Evolutionary conservation across 2,797 vertebrate genomes (phyloP).

Genomic region (Myotis pilosus): DNA sequence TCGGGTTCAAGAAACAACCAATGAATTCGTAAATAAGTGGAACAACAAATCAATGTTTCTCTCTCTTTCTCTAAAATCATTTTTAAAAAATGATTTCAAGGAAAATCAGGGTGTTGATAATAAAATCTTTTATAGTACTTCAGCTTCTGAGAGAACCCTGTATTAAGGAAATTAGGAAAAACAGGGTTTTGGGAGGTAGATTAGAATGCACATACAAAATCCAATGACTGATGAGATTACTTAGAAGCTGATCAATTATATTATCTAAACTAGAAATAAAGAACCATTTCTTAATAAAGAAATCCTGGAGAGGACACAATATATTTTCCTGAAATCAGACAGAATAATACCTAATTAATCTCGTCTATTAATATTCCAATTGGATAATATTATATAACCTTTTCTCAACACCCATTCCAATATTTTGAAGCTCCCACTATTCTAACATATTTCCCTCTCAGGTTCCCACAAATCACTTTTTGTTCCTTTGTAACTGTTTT

Average conservation of each 20-base stretch:
- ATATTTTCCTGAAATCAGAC: not conserved
- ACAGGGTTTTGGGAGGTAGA: not conserved
- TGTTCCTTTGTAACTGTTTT: not conserved
- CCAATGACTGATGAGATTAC: not conserved
- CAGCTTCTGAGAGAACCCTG: not conserved
- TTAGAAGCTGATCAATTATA: not conserved
- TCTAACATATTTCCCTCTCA: not conserved
- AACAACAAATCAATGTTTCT: not conserved
- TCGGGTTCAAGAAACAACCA: not conserved
- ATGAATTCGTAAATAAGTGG: not conserved
- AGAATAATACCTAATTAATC: conserved; percentile 18
- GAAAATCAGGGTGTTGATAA: not conserved
- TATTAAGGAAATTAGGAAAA: not conserved
- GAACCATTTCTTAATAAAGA: not conserved
- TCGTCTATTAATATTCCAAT: not conserved
- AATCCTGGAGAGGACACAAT: not conserved
- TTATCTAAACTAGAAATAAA: not conserved
- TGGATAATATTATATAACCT: not conserved
- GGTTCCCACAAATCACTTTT: not conserved
- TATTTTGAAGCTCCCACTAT: not conserved
- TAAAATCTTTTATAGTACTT: not conserved
- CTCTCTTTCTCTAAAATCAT: not conserved
- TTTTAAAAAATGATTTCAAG: not conserved
- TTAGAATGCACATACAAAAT: not conserved
- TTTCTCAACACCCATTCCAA: not conserved